Percentiles rank a stretch among this genome's conserved stretches.
Conservation (phyloP, 2,797 vertebrate genomes). For the Muraenolepis orangiensis region DNA sequence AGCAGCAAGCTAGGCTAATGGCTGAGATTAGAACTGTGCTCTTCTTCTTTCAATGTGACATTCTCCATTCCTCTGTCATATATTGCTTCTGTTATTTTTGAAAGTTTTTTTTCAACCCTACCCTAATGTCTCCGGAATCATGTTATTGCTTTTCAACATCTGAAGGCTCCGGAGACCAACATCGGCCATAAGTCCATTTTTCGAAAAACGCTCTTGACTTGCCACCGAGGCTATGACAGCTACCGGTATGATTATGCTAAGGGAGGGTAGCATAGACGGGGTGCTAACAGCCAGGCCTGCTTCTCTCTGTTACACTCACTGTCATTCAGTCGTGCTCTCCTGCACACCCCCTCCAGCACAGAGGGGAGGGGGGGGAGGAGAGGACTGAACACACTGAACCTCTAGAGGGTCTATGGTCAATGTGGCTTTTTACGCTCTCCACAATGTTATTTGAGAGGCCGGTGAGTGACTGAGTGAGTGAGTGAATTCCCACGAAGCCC, state of each 20-base stretch:
- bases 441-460: constrained; percentile 17
- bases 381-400: constrained; percentile 17
- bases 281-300: constrained; percentile 29
- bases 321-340: constrained; percentile 37
- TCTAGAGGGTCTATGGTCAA: constrained; percentile 13
- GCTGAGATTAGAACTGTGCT: constrained; percentile 26
- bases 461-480: too few species aligned
- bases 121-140: constrained; percentile 19
- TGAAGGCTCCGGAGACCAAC: neutral
- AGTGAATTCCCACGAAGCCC: constrained; percentile 5
- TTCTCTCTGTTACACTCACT: constrained; percentile 32
- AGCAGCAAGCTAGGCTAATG: constrained; percentile 16
- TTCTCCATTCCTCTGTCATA: constrained; percentile 18
- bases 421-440: constrained; percentile 7
- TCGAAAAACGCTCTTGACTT: constrained; percentile 28
- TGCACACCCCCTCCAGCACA: constrained; percentile 7
- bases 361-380: neutral
- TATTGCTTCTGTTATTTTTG: neutral
- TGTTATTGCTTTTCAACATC: constrained; percentile 4
- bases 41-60: constrained; percentile 17
- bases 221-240: constrained; percentile 28
- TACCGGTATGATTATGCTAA: constrained; percentile 38
- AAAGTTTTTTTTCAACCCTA: neutral
- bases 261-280: constrained; percentile 22
- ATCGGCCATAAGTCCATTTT: constrained; percentile 19